A percentile compares a stretch with the other conserved stretches of the same genome.
phyloP scores from a whole-genome alignment of 2,888 invertebrate genomes.

The Gastrophysa polygoni region DNA sequence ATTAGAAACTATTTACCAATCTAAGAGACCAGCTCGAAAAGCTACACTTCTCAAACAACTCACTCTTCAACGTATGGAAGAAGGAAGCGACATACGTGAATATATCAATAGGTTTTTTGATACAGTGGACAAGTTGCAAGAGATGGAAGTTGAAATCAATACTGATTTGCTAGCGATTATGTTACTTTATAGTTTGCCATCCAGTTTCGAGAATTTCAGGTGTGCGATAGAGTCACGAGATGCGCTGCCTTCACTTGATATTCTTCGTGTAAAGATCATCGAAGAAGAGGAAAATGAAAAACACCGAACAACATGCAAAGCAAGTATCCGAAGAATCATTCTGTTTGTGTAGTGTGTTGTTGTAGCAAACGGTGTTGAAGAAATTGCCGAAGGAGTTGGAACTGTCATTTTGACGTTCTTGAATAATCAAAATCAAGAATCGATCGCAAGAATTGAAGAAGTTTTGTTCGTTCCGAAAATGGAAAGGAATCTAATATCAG shows the following conservation, averaged over 20 bases:
- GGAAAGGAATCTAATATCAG: background rate
- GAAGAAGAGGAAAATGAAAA: conserved; percentile 42
- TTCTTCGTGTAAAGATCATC: conserved; percentile 44
- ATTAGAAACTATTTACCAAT: conserved; percentile 44
- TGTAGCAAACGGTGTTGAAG: background rate
- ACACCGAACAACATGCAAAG: too few species aligned
- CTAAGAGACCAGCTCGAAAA: conserved; percentile 53
- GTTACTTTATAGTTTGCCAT: conserved; percentile 48
- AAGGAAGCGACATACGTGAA: conserved; percentile 40
- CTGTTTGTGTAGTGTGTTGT: background rate
- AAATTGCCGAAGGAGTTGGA: background rate
- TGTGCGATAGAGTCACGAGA: conserved; percentile 47
- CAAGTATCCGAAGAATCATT: background rate
- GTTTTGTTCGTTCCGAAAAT: background rate
- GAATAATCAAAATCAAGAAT: conserved; percentile 1
- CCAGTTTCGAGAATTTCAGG: conserved; percentile 47
- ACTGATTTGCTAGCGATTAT: conserved; percentile 47
- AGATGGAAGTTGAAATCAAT: conserved; percentile 46
- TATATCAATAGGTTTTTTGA: conserved; percentile 50
- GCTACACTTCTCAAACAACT: conserved; percentile 51
- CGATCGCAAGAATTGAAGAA: background rate
- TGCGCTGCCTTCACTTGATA: conserved; percentile 22
- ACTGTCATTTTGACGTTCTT: background rate
- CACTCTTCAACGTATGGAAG: conserved; percentile 38
- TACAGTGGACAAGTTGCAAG: conserved; percentile 47